Evolutionary conservation across 1,140 invertebrate genomes (phyloP).

Genomic region (Bacillus rossius): DNA sequence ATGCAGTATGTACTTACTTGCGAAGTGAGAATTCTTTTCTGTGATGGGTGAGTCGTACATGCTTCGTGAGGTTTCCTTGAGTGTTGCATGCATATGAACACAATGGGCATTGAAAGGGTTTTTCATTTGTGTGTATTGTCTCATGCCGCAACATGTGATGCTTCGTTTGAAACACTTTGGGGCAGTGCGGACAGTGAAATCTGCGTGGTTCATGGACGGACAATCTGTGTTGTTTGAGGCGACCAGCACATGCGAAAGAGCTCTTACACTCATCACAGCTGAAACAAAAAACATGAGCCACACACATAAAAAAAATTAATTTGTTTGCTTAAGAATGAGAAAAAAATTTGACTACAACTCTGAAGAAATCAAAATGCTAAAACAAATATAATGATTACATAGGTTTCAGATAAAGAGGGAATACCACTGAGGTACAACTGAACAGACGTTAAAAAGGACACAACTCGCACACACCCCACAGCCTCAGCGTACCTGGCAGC

Average conservation of each 20-base stretch:
- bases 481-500: too few species aligned
- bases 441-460: too few species aligned
- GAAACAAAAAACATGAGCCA: background rate
- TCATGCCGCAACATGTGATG: constrained; percentile 35
- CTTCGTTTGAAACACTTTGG: constrained; percentile 22
- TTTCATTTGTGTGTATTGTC: constrained; percentile 38
- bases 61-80: constrained; percentile 19
- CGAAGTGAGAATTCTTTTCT: constrained; percentile 17
- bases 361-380: too few species aligned
- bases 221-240: constrained; percentile 14
- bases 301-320: too few species aligned
- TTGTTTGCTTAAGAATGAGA: too few species aligned
- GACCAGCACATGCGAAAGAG: constrained; percentile 7
- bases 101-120: constrained; percentile 26
- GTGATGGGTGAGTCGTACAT: constrained; percentile 14
- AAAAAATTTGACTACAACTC: too few species aligned
- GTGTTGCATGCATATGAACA: constrained; percentile 24
- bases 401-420: too few species aligned
- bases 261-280: constrained; percentile 12
- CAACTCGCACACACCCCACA: too few species aligned
- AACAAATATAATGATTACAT: too few species aligned
- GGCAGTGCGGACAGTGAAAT: constrained; percentile 17
- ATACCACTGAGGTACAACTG: too few species aligned
- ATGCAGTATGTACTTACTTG: constrained; percentile 9
- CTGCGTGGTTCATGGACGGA: constrained; percentile 14